Percentiles rank a stretch among this genome's conserved stretches.
Evolutionary conservation across 1,140 invertebrate genomes (phyloP).

Genomic region (Papilio machaon): DNA sequence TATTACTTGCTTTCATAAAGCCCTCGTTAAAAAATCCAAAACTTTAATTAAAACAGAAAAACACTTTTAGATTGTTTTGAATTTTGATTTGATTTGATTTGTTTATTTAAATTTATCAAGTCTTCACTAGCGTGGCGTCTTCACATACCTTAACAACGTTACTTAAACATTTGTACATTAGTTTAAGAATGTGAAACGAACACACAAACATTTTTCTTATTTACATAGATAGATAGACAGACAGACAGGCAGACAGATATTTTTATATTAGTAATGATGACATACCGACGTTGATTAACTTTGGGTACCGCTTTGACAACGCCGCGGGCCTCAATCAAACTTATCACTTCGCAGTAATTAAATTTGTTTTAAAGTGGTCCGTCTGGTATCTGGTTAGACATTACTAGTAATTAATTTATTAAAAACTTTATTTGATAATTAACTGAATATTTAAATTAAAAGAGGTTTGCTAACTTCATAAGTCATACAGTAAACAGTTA

Average conservation of each 20-base stretch:
- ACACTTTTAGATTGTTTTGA: too few relatives aligned
- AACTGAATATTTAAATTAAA: background rate
- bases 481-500: background rate
- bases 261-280: background rate
- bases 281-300: conserved; percentile 1
- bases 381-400: conserved; percentile 21
- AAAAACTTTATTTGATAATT: conserved; percentile 13
- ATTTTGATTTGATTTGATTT: too few relatives aligned
- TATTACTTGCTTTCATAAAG: too few relatives aligned
- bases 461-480: background rate
- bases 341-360: conserved; percentile 5
- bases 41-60: too few relatives aligned
- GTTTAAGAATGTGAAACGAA: too few relatives aligned
- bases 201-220: too few relatives aligned
- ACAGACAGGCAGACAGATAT: background rate
- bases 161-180: too few relatives aligned
- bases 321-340: conserved; percentile 3
- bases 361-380: conserved; percentile 9
- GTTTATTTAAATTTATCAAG: too few relatives aligned
- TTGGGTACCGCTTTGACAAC: background rate
- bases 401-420: conserved; percentile 7
- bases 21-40: too few relatives aligned
- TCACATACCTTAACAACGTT: too few relatives aligned
- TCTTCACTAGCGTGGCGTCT: too few relatives aligned
- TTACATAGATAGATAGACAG: background rate